Evolutionary conservation across 2,797 vertebrate species (phyloP).

Genomic region (Bradypodion pumilum): DNA sequence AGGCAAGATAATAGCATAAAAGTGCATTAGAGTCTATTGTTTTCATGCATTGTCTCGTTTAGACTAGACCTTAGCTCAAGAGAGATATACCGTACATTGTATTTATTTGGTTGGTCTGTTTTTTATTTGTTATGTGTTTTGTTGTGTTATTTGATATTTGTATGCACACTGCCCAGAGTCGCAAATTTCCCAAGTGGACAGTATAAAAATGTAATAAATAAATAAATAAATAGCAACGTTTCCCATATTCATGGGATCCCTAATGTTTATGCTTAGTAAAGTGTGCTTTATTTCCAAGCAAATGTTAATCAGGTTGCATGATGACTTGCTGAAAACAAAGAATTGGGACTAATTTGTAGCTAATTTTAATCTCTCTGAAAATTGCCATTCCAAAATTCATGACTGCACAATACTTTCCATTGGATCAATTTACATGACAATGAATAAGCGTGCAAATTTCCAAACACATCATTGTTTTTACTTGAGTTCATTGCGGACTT

Average conservation of each 20-base stretch:
- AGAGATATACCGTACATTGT: too few species aligned
- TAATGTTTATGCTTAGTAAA: background rate
- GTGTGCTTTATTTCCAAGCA: background rate
- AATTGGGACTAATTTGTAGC: too few species aligned
- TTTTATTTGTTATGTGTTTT: too few species aligned
- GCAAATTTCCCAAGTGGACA: too few species aligned
- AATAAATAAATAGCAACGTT: too few species aligned
- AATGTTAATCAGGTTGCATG: background rate
- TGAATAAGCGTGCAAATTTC: background rate
- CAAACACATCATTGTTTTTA: background rate
- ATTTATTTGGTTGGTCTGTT: too few species aligned
- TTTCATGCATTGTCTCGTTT: background rate
- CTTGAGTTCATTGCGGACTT: background rate
- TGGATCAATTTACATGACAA: background rate
- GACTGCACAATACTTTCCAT: background rate
- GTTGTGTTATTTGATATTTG: too few species aligned
- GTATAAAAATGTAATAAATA: too few species aligned
- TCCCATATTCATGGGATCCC: background rate
- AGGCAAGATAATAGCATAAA: background rate
- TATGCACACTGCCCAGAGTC: too few species aligned
- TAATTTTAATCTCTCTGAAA: background rate
- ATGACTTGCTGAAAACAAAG: background rate
- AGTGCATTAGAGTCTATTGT: background rate
- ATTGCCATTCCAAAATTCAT: background rate
- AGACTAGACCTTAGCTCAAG: background rate